These are phyloP conservation scores for Drosophila aldrichi DNA, from an alignment of 2,888 invertebrate genomes.

Conservation along the genomic window DNA sequence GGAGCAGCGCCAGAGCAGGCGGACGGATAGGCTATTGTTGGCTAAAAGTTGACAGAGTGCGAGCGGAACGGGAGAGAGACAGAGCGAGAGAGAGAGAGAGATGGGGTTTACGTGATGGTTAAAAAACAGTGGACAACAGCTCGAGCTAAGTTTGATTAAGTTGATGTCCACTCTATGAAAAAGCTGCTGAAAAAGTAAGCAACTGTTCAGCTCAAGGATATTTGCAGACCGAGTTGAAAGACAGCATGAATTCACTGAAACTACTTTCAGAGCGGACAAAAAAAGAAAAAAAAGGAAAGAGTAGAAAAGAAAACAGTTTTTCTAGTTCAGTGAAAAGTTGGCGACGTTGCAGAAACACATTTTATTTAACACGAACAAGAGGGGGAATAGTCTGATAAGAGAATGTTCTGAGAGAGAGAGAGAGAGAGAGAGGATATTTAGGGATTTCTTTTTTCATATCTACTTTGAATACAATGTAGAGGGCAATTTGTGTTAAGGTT, in stretches of 20 bases:
- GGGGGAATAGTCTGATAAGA: neutral
- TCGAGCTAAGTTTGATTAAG: slow-evolving; percentile 56
- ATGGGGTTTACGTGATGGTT: neutral
- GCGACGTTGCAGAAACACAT: neutral
- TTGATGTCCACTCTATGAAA: slow-evolving; percentile 49
- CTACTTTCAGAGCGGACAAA: neutral
- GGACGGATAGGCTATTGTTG: slow-evolving; percentile 43
- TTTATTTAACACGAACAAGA: neutral
- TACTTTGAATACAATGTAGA: neutral
- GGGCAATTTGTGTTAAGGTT: neutral
- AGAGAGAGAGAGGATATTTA: neutral
- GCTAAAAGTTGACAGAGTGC: slow-evolving; percentile 11
- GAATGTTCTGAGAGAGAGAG: neutral
- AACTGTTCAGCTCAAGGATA: slow-evolving; percentile 19
- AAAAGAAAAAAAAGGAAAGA: neutral
- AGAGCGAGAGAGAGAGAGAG: neutral
- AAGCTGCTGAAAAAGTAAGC: slow-evolving; percentile 28
- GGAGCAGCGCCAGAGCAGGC: neutral
- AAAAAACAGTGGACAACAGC: slow-evolving; percentile 45
- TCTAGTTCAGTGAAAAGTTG: neutral
- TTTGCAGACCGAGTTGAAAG: neutral
- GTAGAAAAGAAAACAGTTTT: neutral
- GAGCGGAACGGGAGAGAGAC: neutral
- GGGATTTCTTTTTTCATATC: neutral
- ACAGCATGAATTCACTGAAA: neutral